A percentile compares a stretch with the other conserved stretches of the same genome.
Evolutionary conservation across 1,140 invertebrate genomes (phyloP).

Genomic region (Apolygus lucorum): DNA sequence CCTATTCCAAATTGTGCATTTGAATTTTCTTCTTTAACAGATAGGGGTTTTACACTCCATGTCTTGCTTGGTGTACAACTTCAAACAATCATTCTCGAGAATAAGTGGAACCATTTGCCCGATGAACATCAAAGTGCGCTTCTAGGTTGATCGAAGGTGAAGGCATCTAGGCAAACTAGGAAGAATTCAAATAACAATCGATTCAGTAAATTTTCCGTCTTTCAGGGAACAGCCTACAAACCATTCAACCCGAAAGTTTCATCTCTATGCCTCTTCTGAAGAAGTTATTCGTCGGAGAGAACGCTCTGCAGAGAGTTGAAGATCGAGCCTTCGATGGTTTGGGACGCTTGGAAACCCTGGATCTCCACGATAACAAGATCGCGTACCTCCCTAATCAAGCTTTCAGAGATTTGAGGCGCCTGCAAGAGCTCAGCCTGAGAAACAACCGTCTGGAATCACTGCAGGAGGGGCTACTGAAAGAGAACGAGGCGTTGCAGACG

Average conservation of each 20-base stretch:
- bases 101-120: too few relatives aligned
- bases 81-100: too few relatives aligned
- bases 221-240: slow-evolving; percentile 58
- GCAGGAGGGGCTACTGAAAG: slow-evolving; percentile 55
- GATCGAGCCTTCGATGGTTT: slow-evolving; percentile 53
- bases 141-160: too few relatives aligned
- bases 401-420: slow-evolving; percentile 50
- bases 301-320: slow-evolving; percentile 61
- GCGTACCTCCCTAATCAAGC: slow-evolving; percentile 54
- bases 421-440: slow-evolving; percentile 56
- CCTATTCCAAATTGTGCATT: too few relatives aligned
- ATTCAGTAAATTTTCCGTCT: slow-evolving; percentile 5
- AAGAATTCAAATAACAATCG: not conserved
- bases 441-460: slow-evolving; percentile 67
- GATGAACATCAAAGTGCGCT: too few relatives aligned
- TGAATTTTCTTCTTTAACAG: too few relatives aligned
- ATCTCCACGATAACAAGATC: slow-evolving; percentile 66
- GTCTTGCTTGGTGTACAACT: too few relatives aligned
- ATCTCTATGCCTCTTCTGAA: slow-evolving; percentile 58
- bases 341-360: slow-evolving; percentile 60
- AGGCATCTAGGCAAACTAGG: too few relatives aligned
- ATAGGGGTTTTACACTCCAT: too few relatives aligned
- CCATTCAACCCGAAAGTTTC: slow-evolving; percentile 54
- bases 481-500: slow-evolving; percentile 51
- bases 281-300: slow-evolving; percentile 66